A percentile compares a stretch with the other conserved stretches of the same genome.
phyloP scores from a whole-genome alignment of 2,113 vertebrate genomes.

The Vicugna pacos region DNA sequence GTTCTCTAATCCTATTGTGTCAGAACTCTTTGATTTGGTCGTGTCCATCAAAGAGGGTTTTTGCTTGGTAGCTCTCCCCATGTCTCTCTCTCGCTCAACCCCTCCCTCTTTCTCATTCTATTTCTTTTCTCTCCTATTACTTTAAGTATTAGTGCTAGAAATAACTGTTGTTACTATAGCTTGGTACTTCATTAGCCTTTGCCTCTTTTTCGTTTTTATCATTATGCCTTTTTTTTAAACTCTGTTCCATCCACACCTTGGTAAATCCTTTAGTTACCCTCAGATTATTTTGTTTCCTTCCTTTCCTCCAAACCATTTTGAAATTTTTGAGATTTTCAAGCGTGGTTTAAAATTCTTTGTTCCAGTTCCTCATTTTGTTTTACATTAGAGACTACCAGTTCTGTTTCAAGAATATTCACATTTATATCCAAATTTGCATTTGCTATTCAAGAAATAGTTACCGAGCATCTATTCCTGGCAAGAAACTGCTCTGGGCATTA shows the following conservation, averaged over 20 bases:
- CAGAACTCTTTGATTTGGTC: neutral
- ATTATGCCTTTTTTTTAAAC: neutral
- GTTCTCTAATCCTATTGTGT: neutral
- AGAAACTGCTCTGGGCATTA: neutral
- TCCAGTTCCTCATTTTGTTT: neutral
- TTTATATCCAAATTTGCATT: neutral
- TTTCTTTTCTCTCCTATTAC: neutral
- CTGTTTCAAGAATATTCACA: neutral
- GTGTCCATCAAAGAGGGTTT: neutral
- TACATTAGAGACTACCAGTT: neutral
- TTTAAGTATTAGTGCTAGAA: neutral
- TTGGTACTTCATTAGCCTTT: neutral
- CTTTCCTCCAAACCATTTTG: neutral
- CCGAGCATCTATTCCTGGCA: neutral
- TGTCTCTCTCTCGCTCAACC: neutral
- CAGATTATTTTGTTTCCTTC: neutral
- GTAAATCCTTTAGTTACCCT: neutral
- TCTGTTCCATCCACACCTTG: neutral
- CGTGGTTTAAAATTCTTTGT: neutral
- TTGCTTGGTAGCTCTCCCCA: accelerated
- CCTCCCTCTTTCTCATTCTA: neutral
- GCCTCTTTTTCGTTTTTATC: neutral
- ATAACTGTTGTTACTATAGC: neutral
- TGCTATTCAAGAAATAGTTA: neutral
- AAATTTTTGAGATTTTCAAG: neutral